phyloP scores from a whole-genome alignment of 2,113 vertebrate species.

The Gobiocypris rarus region DNA sequence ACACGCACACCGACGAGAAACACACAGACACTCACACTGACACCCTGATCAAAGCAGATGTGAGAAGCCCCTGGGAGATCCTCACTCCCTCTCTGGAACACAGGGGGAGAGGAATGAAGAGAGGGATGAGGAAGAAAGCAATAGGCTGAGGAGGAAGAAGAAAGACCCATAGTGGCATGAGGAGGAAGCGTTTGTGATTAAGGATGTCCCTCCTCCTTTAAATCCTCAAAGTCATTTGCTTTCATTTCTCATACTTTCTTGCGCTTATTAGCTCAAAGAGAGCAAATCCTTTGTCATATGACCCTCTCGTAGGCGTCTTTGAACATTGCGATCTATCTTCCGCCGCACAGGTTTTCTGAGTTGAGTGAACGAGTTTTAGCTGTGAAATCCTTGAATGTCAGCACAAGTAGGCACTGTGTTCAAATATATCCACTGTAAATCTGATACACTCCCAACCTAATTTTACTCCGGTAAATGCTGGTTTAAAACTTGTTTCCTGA shows the following conservation, averaged over 20 bases:
- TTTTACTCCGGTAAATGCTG: background rate
- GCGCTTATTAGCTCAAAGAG: conserved; percentile 38
- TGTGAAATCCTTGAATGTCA: background rate
- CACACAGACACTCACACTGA: conserved; percentile 50
- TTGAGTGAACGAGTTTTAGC: background rate
- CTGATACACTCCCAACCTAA: background rate
- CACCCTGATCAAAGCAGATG: conserved; percentile 53
- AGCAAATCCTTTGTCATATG: conserved; percentile 15
- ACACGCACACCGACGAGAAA: conserved; percentile 38
- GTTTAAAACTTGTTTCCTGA: background rate
- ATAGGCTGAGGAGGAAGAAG: conserved; percentile 22
- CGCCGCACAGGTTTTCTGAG: too few species aligned
- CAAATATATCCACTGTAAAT: background rate
- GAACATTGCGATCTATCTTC: background rate
- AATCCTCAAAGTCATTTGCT: conserved; percentile 38
- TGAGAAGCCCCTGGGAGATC: conserved; percentile 41
- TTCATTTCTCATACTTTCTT: conserved; percentile 14
- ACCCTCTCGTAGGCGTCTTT: background rate
- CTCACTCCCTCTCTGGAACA: conserved; percentile 26
- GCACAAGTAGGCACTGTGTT: background rate
- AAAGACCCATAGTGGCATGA: conserved; percentile 1
- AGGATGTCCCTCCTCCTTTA: conserved; percentile 14
- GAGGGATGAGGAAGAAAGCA: conserved; percentile 37
- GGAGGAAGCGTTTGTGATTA: conserved; percentile 32
- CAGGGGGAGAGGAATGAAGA: conserved; percentile 37